Evolutionary conservation across 2,888 invertebrate genomes (phyloP), one percentile per base, ranked within the genome.

Genomic region (Oasisia sp.): DNA sequence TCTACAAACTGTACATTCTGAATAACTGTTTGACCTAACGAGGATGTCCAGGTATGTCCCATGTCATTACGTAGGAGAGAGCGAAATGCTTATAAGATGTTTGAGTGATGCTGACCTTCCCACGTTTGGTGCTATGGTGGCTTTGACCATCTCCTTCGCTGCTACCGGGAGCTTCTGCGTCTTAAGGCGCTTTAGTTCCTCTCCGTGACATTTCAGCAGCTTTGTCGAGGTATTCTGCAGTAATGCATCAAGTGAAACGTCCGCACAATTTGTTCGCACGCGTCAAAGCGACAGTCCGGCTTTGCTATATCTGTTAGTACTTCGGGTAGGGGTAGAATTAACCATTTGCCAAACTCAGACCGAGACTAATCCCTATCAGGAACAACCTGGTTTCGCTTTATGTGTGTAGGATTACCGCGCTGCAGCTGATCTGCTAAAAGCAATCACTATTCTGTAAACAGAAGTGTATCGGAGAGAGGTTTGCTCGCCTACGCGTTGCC

Each of bases 191-290:
- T n/a, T 74, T 74, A 74, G 74, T 74, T 74, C 74, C 14, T 74
- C 27, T 74, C 74, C 74, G 74, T 74, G 74, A 74, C 74, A 74
- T 74, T 74, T 74, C 74, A 74, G 27, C 74, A n/a, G 74, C 74
- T 74, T 74, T 74, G 74, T 74, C 74, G 74, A 19, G 27, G n/a
- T n/a, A 74, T 19, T 19, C 38, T 38, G 4, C 74, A 27, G 74
- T 4, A 74, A 74, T 74, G 74, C 74, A 2, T 4, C 74, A 19
- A 74, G 19, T 27, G 74, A 19, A 74, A 7, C 74, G 27, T 74
- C 74, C 27, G 74, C 74, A 27, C 14, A 74, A 74, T 5, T 7
- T 19, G 74, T 0, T 74, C 27, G 19, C 74, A 74, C 74, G n/a
- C 74, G 27, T 27, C 74, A 74, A 4, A 74, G 74, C 7, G n/a